A percentile compares a stretch with the other conserved stretches of the same genome.
These are phyloP conservation scores for Rhamphomyia laevipes DNA, from an alignment of 2,888 invertebrate genomes.

Conservation along the genomic window DNA sequence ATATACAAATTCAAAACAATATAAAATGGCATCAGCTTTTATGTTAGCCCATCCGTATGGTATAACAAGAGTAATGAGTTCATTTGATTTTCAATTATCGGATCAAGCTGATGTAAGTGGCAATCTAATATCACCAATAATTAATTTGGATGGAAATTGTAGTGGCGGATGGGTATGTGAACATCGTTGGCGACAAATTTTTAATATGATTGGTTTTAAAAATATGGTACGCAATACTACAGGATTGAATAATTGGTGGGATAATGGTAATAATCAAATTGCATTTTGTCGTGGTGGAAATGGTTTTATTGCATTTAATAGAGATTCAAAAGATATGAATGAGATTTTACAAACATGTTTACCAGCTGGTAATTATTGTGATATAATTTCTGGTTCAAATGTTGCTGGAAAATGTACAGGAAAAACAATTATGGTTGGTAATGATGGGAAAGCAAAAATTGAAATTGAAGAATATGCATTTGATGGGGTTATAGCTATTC, in stretches of 20 bases:
- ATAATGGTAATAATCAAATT: conserved; percentile 69
- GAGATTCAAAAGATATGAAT: conserved; percentile 48
- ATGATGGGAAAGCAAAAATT: conserved; percentile 26
- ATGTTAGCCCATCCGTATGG: conserved; percentile 83
- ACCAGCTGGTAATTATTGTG: conserved; percentile 71
- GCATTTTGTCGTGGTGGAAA: conserved; percentile 68
- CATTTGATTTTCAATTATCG: conserved; percentile 54
- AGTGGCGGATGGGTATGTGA: conserved; percentile 70
- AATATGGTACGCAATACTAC: conserved; percentile 53
- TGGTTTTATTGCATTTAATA: conserved; percentile 69
- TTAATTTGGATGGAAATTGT: conserved; percentile 49
- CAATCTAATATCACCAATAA: conserved; percentile 51
- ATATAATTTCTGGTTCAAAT: conserved; percentile 63
- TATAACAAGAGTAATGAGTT: conserved; percentile 73
- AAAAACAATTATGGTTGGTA: conserved; percentile 23
- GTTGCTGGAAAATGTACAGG: conserved; percentile 28
- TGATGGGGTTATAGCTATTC: conserved; percentile 65
- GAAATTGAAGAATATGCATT: conserved; percentile 20
- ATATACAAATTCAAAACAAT: conserved; percentile 53
- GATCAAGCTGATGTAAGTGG: conserved; percentile 45
- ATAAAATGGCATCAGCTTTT: conserved; percentile 74
- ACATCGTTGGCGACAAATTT: conserved; percentile 75
- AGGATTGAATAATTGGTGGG: conserved; percentile 61
- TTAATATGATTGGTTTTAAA: conserved; percentile 64
- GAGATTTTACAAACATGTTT: conserved; percentile 50